A percentile compares a stretch with the other conserved stretches of the same genome.
phyloP scores from a whole-genome alignment of 2,888 invertebrate species.

The Meliscaeva auricollis region DNA sequence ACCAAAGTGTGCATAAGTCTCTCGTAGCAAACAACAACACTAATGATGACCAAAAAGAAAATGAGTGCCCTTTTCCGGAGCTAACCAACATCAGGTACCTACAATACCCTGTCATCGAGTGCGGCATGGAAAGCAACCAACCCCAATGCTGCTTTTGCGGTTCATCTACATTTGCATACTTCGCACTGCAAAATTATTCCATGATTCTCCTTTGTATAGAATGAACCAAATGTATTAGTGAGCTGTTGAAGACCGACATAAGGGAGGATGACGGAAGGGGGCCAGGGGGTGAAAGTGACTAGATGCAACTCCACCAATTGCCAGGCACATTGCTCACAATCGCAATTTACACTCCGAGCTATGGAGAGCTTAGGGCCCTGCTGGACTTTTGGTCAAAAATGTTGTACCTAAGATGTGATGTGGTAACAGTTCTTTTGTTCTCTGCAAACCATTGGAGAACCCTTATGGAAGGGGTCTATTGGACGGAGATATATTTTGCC shows the following conservation, averaged over 20 bases:
- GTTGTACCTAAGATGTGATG: constrained; percentile 59
- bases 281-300: neutral
- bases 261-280: neutral
- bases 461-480: constrained; percentile 3
- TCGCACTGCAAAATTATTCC: constrained; percentile 66
- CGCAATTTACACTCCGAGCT: constrained; percentile 50
- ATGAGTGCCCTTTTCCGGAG: constrained; percentile 33
- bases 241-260: constrained; percentile 32
- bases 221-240: constrained; percentile 42
- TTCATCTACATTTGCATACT: constrained; percentile 73
- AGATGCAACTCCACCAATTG: constrained; percentile 41
- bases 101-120: constrained; percentile 63
- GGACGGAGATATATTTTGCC: constrained; percentile 40
- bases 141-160: constrained; percentile 67
- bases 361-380: constrained; percentile 24
- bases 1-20: constrained; percentile 42
- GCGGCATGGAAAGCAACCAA: constrained; percentile 55
- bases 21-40: constrained; percentile 12
- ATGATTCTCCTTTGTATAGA: constrained; percentile 26
- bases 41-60: constrained; percentile 31
- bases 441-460: constrained; percentile 25
- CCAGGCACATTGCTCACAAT: constrained; percentile 49
- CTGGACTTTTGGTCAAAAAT: constrained; percentile 57
- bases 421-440: constrained; percentile 71
- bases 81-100: constrained; percentile 63